Evolutionary conservation across 2,888 invertebrate species (phyloP).

Genomic region (Microplitis manilae): DNA sequence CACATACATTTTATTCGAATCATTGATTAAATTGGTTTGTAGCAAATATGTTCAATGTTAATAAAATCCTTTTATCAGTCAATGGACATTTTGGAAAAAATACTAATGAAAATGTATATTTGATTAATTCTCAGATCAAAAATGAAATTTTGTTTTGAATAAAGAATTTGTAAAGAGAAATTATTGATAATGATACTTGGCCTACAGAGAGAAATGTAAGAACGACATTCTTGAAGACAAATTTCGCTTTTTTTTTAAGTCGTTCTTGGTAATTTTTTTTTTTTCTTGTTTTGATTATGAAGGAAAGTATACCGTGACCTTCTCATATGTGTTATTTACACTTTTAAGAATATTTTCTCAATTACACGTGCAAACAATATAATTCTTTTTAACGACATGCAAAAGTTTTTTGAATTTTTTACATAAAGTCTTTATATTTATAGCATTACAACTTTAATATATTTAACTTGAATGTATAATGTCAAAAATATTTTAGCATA

Average conservation of each 20-base stretch:
- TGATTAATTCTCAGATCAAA: not conserved
- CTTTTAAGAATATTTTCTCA: slow-evolving; percentile 22
- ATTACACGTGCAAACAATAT: not conserved
- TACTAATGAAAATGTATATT: no score
- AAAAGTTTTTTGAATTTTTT: not conserved
- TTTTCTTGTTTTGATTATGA: slow-evolving; percentile 14
- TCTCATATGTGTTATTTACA: slow-evolving; percentile 24
- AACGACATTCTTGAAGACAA: slow-evolving; percentile 28
- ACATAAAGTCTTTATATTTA: no score
- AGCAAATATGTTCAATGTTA: no score
- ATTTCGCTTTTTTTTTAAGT: slow-evolving; percentile 34
- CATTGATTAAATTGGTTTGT: no score
- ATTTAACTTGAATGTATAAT: slow-evolving; percentile 21
- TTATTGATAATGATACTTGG: slow-evolving; percentile 19
- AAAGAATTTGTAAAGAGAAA: slow-evolving; percentile 21
- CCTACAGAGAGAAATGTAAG: slow-evolving; percentile 29
- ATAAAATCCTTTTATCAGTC: no score
- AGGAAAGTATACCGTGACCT: slow-evolving; percentile 40
- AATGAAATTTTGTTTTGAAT: not conserved
- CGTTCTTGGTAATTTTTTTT: slow-evolving; percentile 5
- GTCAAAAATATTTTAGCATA: not conserved
- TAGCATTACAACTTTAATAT: not conserved
- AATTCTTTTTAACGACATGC: not conserved
- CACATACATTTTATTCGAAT: no score
- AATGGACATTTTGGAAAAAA: no score